Conservation (phyloP, 2,113 vertebrate genomes). For the Elaphurus davidianus region DNA sequence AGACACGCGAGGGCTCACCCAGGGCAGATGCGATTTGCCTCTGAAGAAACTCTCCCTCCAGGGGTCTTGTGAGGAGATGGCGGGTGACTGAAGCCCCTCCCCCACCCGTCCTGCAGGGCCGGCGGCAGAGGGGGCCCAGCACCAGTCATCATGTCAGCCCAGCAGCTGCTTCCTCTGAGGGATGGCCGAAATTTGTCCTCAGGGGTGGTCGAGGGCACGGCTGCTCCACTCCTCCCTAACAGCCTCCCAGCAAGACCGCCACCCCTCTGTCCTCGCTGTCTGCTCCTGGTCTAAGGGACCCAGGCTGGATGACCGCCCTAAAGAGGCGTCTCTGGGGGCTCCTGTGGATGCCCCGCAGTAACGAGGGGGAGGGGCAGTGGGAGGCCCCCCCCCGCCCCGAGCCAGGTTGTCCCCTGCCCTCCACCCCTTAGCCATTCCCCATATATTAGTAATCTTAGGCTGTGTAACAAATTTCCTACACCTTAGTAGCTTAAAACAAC, state of each 20-base stretch:
- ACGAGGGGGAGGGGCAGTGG: accelerated
- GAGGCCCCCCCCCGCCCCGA: not conserved
- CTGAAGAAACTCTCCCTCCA: not conserved
- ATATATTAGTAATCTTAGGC: not conserved
- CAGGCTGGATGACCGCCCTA: not conserved
- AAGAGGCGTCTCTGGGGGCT: not conserved
- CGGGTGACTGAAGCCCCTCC: not conserved
- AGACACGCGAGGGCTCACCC: not conserved
- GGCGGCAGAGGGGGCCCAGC: not conserved
- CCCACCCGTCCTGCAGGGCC: accelerated
- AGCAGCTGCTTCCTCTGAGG: not conserved
- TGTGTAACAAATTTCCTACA: not conserved
- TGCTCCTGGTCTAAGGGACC: not conserved
- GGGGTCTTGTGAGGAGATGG: not conserved
- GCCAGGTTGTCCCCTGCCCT: not conserved
- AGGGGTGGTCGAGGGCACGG: accelerated
- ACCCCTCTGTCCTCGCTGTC: not conserved
- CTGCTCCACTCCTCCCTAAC: not conserved
- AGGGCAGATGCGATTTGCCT: not conserved
- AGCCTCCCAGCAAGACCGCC: not conserved
- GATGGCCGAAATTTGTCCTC: not conserved
- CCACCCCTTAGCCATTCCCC: not conserved
- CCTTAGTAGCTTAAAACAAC: not conserved
- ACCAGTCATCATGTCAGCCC: not conserved
- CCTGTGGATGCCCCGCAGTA: not conserved